phyloP scores from a whole-genome alignment of 2,888 invertebrate species.

The Smittia sp. region DNA sequence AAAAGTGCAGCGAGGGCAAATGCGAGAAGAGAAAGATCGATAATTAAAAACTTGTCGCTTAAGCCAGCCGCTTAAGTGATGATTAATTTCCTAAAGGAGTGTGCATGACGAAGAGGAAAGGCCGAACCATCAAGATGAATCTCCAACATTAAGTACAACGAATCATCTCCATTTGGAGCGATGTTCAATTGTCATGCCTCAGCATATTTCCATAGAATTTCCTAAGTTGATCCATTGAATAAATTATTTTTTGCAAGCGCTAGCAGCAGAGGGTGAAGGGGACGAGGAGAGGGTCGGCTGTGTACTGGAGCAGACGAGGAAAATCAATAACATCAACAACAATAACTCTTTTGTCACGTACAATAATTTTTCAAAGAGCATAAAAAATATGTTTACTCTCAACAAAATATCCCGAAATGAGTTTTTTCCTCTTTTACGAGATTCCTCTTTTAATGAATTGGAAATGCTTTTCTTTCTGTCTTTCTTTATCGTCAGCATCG shows the following conservation, averaged over 20 bases:
- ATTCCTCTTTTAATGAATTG: slow-evolving; percentile 27
- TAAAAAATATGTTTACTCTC: slow-evolving; percentile 39
- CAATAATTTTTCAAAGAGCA: slow-evolving; percentile 41
- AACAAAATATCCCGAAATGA: slow-evolving; percentile 30
- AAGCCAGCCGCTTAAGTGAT: background rate
- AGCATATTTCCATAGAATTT: slow-evolving; percentile 5
- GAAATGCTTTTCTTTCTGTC: slow-evolving; percentile 3
- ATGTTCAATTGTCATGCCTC: slow-evolving; percentile 1
- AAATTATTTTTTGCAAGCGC: slow-evolving; percentile 22
- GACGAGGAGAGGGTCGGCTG: background rate
- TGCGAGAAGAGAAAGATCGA: slow-evolving; percentile 7
- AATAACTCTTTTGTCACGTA: slow-evolving; percentile 42
- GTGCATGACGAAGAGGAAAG: background rate
- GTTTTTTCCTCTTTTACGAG: slow-evolving; percentile 34
- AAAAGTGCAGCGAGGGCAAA: background rate
- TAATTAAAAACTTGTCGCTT: slow-evolving; percentile 17
- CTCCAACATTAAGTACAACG: background rate
- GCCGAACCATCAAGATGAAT: background rate
- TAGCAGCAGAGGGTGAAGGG: background rate
- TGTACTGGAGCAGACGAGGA: background rate
- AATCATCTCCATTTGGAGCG: background rate
- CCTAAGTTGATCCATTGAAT: slow-evolving; percentile 27
- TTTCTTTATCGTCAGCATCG: background rate
- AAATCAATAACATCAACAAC: slow-evolving; percentile 24
- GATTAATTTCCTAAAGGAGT: background rate